Evolutionary conservation across 2,888 invertebrate species (phyloP).

Genomic region (Pegoplata infirma): DNA sequence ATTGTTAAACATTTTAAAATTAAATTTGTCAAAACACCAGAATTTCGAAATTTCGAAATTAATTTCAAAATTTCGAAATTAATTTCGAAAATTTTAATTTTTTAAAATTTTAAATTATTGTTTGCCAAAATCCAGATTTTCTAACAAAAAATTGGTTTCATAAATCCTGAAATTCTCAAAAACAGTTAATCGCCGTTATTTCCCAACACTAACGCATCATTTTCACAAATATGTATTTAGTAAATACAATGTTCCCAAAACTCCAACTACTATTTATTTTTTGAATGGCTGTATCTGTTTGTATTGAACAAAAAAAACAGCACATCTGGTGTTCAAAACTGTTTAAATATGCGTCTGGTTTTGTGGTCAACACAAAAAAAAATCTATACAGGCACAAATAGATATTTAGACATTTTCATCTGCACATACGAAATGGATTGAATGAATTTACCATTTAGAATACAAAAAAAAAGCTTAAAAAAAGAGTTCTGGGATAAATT

Average conservation of each 20-base stretch:
- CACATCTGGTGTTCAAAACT: slow-evolving; percentile 45
- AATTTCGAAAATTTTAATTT: no score
- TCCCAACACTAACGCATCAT: neutral
- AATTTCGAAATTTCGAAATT: no score
- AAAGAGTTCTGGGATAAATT: slow-evolving; percentile 1
- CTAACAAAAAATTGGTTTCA: no score
- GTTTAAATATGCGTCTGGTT: slow-evolving; percentile 48
- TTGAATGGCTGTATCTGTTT: neutral
- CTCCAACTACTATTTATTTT: neutral
- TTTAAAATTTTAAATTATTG: no score
- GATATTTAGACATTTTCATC: neutral
- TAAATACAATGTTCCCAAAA: neutral
- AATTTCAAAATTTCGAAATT: no score
- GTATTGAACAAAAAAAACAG: neutral
- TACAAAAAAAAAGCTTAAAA: neutral
- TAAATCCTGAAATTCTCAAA: no score
- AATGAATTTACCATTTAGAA: neutral
- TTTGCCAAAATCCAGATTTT: no score
- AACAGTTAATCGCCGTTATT: no score
- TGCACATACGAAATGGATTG: neutral
- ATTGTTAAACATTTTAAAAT: no score
- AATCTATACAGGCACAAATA: neutral
- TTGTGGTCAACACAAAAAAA: slow-evolving; percentile 28
- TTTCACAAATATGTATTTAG: neutral
- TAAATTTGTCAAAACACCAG: no score